Conservation (phyloP, 2,797 vertebrate genomes). For the Furcifer pardalis region DNA sequence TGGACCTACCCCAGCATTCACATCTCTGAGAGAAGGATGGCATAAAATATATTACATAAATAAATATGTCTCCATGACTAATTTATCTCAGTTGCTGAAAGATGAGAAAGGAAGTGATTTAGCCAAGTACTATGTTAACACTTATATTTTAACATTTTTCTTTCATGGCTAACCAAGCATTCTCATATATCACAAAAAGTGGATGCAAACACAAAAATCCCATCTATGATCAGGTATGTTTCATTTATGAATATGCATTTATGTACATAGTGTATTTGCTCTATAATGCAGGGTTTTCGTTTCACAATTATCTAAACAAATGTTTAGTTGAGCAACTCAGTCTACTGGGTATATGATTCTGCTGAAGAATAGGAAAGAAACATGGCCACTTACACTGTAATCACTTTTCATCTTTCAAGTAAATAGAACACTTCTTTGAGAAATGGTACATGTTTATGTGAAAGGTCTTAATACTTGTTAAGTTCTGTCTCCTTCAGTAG, state of each 20-base stretch:
- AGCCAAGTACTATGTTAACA: not conserved
- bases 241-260: constrained; percentile 6
- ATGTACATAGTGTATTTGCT: constrained; percentile 2
- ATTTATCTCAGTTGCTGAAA: not conserved
- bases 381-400: not conserved
- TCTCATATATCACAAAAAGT: constrained; percentile 1
- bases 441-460: constrained; percentile 19
- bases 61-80: not conserved
- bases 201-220: constrained; percentile 11
- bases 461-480: not conserved
- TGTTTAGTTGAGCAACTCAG: not conserved
- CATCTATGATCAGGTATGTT: rapidly evolving
- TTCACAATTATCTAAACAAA: constrained; percentile 30
- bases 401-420: constrained; percentile 17
- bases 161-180: not conserved
- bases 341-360: constrained; percentile 2
- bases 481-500: constrained; percentile 6
- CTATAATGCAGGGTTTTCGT: not conserved
- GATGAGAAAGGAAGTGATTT: not conserved
- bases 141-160: not conserved
- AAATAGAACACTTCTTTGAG: constrained; percentile 29
- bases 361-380: not conserved
- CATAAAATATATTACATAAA: not conserved
- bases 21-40: not conserved
- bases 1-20: not conserved